phyloP scores from a whole-genome alignment of 2,888 invertebrate species.

The Amphipoea lucens region DNA sequence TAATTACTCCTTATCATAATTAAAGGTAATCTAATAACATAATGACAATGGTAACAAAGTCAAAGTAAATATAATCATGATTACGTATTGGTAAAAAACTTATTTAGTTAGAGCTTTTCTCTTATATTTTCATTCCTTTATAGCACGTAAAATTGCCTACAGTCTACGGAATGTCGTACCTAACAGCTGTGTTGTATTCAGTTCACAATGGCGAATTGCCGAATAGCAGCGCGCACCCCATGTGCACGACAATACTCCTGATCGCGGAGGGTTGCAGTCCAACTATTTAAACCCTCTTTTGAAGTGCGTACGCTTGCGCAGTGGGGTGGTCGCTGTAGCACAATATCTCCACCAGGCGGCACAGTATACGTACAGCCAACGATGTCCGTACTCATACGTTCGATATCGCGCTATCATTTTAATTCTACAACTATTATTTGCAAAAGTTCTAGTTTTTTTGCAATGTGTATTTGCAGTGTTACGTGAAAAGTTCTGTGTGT shows the following conservation, averaged over 20 bases:
- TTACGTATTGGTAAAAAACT: neutral
- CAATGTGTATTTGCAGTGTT: constrained; percentile 81
- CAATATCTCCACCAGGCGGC: constrained; percentile 77
- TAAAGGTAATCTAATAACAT: neutral
- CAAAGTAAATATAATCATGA: neutral
- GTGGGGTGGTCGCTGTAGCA: constrained; percentile 81
- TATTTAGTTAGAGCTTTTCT: neutral
- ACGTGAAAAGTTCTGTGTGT: constrained; percentile 75
- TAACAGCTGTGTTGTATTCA: constrained; percentile 82
- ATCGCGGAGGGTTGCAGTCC: constrained; percentile 62
- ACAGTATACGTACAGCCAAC: constrained; percentile 80
- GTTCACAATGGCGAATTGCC: constrained; percentile 55
- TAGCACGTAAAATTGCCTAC: neutral
- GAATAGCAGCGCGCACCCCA: constrained; percentile 77
- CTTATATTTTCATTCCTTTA: neutral
- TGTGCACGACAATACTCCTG: constrained; percentile 75
- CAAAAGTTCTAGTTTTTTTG: constrained; percentile 65
- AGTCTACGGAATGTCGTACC: constrained; percentile 53
- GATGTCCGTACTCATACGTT: constrained; percentile 80
- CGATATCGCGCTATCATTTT: constrained; percentile 71
- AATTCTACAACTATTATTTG: constrained; percentile 58
- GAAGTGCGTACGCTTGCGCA: constrained; percentile 87
- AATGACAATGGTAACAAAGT: neutral
- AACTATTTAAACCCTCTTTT: constrained; percentile 80
- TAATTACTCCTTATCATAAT: constrained; percentile 1